These are phyloP conservation scores for Pentalonia nigronervosa DNA, from an alignment of 1,140 invertebrate species.

Conservation along the genomic window DNA sequence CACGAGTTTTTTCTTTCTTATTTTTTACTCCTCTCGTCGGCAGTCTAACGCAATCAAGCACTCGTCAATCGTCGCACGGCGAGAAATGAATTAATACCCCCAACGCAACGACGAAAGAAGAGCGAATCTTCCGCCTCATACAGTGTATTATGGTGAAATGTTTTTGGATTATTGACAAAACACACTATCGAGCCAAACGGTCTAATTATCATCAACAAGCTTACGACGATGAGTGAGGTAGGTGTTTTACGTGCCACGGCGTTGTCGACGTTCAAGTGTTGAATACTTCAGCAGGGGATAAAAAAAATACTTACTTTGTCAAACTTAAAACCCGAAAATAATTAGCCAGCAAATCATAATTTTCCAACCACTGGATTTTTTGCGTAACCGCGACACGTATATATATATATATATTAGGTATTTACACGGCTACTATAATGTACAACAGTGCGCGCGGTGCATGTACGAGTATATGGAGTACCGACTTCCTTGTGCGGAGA, in stretches of 20 bases:
- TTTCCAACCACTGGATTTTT: conserved; percentile 12
- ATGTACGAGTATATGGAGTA: not conserved
- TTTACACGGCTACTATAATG: not conserved
- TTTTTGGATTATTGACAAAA: not conserved
- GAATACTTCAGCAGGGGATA: not conserved
- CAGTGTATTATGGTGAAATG: not conserved
- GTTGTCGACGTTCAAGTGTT: not conserved
- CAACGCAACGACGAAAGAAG: not conserved
- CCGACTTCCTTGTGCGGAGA: not conserved
- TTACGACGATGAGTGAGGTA: not conserved
- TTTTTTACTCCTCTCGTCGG: not conserved
- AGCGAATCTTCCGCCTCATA: not conserved
- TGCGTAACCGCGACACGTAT: not conserved
- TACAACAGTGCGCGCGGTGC: not conserved
- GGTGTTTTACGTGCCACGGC: not conserved
- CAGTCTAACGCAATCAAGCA: conserved; percentile 3
- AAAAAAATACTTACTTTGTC: conserved; percentile 33
- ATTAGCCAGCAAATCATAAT: conserved; percentile 43
- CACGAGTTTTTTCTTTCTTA: not conserved
- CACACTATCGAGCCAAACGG: not conserved
- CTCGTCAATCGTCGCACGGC: not conserved
- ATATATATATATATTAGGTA: not conserved
- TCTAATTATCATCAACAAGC: conserved; percentile 39
- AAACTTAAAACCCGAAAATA: conserved; percentile 44
- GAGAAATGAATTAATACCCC: not conserved